Evolutionary conservation across 2,113 vertebrate species (phyloP).

Genomic region (Prietella phreatophila): DNA sequence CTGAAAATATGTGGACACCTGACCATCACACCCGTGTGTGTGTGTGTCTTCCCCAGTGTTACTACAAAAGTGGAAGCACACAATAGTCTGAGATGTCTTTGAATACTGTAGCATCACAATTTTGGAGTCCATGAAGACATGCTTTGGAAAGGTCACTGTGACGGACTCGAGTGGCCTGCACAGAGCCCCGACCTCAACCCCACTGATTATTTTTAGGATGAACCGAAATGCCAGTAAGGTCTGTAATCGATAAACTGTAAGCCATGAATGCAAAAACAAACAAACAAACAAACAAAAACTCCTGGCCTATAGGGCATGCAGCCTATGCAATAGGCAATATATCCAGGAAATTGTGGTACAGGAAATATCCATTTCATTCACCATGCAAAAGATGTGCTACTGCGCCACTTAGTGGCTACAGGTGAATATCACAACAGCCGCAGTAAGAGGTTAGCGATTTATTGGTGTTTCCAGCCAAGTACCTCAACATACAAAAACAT

Average conservation of each 20-base stretch:
- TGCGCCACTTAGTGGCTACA: background rate
- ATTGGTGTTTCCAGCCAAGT: slow-evolving; percentile 39
- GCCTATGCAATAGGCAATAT: background rate
- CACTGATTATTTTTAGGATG: background rate
- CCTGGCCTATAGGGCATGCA: background rate
- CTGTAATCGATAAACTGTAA: background rate
- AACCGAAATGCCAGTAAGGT: background rate
- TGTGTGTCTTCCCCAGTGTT: background rate
- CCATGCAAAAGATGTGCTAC: background rate
- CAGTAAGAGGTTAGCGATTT: slow-evolving; percentile 27
- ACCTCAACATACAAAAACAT: slow-evolving; percentile 19
- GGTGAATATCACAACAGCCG: background rate
- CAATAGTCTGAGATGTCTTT: background rate
- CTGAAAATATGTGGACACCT: background rate
- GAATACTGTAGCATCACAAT: background rate
- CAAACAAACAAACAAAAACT: background rate
- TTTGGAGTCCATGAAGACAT: background rate
- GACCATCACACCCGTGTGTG: background rate
- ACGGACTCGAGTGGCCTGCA: background rate
- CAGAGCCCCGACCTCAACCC: background rate
- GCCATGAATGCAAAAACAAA: background rate
- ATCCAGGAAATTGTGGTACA: background rate
- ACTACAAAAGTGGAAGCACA: background rate
- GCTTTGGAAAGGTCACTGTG: background rate
- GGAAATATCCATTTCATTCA: background rate